Evolutionary conservation across 2,113 vertebrate genomes (phyloP), one percentile per base, ranked within the genome.

Genomic region (Camelus bactrianus): DNA sequence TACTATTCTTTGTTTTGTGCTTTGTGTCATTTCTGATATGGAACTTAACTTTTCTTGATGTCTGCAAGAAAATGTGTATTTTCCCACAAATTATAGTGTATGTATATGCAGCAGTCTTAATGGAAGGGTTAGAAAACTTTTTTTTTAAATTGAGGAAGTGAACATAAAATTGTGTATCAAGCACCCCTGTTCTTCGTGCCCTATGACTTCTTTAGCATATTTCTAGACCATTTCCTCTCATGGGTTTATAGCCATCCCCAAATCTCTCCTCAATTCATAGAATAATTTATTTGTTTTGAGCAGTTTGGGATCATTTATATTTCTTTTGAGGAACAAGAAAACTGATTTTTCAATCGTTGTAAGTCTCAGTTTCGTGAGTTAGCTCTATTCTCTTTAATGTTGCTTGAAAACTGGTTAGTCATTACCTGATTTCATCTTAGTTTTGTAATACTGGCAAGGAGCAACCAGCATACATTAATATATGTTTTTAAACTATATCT

Each of bases 291-390:
- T 91, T 69, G 26, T 60, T 13, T 56, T 52, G 7, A 69, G 54
- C 0, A 62, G 32, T 26, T 65, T 56, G 58, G 8, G 24, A 22
- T 46, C 35, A 89, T 82, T 89, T 48, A 83, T 79, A 2, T 70
- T 91, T 60, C 32, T 86, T 79, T 62, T 91, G 54, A 91, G 24
- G 19, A 70, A 81, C 5, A 42, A 88, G 2, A n/a, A 64, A 72
- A 13, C 50, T 86, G 35, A 46, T 50, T 91, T 69, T 69, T 56
- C 79, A 77, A 22, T 10, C 14, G 38, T 92, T 3, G 14, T 42
- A 70, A 15, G 52, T 26, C 30, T 91, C 72, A 72, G 15, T 79
- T 91, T 95, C 81, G 91, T 91, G 20, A 24, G 42, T 91, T 69
- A 80, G 15, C 22, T 58, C n/a, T 82, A 50, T 72, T 95, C 17